Conservation (phyloP, 2,113 vertebrate species). For the Oxyruncus cristatus region DNA sequence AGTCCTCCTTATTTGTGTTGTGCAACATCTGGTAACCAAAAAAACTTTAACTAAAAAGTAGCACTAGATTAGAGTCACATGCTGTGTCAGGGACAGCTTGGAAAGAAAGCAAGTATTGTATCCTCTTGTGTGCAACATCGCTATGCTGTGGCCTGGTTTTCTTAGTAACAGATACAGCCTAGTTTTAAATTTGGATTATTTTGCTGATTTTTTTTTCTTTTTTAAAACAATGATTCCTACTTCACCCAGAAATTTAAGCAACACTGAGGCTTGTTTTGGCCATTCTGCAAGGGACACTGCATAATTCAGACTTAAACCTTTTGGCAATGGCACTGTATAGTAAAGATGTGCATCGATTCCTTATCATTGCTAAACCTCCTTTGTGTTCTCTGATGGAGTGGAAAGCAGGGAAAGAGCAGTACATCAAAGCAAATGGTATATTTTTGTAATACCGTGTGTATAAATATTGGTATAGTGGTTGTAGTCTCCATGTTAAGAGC, state of each 20-base stretch:
- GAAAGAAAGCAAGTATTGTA: slow-evolving; percentile 14
- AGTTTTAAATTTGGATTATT: not conserved
- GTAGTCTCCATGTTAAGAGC: not conserved
- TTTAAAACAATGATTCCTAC: not conserved
- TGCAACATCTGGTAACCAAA: not conserved
- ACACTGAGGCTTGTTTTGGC: not conserved
- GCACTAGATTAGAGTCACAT: not conserved
- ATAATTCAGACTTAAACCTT: not conserved
- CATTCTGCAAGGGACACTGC: not conserved
- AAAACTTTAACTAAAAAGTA: not conserved
- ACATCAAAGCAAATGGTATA: not conserved
- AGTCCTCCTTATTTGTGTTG: not conserved
- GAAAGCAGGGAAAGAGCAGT: not conserved
- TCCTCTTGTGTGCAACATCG: not conserved
- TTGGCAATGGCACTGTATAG: not conserved
- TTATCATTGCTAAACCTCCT: not conserved
- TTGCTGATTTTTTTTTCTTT: not conserved
- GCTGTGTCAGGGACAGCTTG: not conserved
- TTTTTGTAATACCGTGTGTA: not conserved
- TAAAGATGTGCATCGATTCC: not conserved
- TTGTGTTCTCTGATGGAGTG: not conserved
- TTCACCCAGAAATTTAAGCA: not conserved
- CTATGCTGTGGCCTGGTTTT: not conserved
- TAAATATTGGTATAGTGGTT: slow-evolving; percentile 10
- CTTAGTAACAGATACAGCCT: not conserved